phyloP scores from a whole-genome alignment of 1,140 invertebrate species.

The Proales similis region DNA sequence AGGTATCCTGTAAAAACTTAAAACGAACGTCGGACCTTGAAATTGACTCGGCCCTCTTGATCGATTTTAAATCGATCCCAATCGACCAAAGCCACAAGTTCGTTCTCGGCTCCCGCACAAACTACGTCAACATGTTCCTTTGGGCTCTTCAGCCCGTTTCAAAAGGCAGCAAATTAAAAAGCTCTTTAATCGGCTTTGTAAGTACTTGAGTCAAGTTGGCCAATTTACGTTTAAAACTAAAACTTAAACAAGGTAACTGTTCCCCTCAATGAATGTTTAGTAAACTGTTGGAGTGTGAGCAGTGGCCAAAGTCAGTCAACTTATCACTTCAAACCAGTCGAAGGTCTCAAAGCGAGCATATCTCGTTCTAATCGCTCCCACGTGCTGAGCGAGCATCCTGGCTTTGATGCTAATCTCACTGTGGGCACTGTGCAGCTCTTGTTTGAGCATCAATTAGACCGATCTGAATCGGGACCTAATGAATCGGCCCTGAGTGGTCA shows the following conservation, averaged over 20 bases:
- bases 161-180: constrained; percentile 1
- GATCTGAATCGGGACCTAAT: neutral
- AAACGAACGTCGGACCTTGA: too few species aligned
- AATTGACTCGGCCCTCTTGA: too few species aligned
- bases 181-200: constrained; percentile 15
- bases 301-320: constrained; percentile 16
- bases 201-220: too few species aligned
- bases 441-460: constrained; percentile 2
- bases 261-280: constrained; percentile 6
- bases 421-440: constrained; percentile 6
- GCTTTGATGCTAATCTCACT: constrained; percentile 12
- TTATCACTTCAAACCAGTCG: constrained; percentile 16
- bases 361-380: constrained; percentile 16
- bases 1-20: neutral
- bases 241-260: too few species aligned
- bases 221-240: too few species aligned
- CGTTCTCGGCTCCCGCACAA: neutral
- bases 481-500: neutral
- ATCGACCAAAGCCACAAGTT: constrained; percentile 11
- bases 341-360: constrained; percentile 15
- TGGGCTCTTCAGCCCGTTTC: constrained; percentile 1
- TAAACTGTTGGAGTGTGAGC: constrained; percentile 21
- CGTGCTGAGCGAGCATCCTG: constrained; percentile 28
- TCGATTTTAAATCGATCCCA: constrained; percentile 2
- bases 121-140: constrained; percentile 10